Evolutionary conservation across 2,888 invertebrate species (phyloP).

Genomic region (Parnassius mnemosyne): DNA sequence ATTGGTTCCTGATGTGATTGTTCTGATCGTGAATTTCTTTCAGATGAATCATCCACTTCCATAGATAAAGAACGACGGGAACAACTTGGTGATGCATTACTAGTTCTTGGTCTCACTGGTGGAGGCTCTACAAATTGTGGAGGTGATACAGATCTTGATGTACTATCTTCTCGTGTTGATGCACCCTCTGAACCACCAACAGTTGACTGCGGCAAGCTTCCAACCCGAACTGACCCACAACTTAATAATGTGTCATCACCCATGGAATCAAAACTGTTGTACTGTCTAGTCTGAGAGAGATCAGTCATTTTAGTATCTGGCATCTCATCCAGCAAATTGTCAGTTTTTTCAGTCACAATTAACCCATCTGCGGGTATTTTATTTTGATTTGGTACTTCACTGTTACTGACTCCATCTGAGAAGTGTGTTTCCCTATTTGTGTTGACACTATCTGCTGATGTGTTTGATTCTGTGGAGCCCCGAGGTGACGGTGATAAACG

Average conservation of each 20-base stretch:
- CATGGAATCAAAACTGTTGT: conserved; percentile 75
- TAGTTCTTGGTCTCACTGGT: conserved; percentile 60
- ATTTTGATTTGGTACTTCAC: conserved; percentile 56
- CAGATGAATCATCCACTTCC: conserved; percentile 75
- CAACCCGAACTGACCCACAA: conserved; percentile 70
- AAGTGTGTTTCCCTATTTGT: conserved; percentile 65
- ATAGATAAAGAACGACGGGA: conserved; percentile 71
- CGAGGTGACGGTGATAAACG: conserved; percentile 52
- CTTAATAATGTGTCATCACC: conserved; percentile 70
- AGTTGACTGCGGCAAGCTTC: conserved; percentile 62
- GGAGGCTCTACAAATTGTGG: conserved; percentile 73
- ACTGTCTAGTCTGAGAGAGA: conserved; percentile 72
- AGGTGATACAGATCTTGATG: conserved; percentile 70
- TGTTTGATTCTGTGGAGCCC: conserved; percentile 54
- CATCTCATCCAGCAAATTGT: conserved; percentile 74
- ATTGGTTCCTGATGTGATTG: conserved; percentile 63
- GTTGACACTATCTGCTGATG: conserved; percentile 52
- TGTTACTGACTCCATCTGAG: conserved; percentile 60
- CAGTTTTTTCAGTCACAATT: conserved; percentile 75
- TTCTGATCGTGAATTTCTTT: conserved; percentile 69
- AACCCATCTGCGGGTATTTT: conserved; percentile 70
- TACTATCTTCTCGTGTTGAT: conserved; percentile 65
- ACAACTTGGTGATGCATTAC: conserved; percentile 70
- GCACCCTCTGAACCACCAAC: conserved; percentile 60
- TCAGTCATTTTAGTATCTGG: conserved; percentile 78